Percentiles rank a stretch among this genome's conserved stretches.
Evolutionary conservation across 2,113 vertebrate species (phyloP).

Genomic region (Choloepus hoffmanni): DNA sequence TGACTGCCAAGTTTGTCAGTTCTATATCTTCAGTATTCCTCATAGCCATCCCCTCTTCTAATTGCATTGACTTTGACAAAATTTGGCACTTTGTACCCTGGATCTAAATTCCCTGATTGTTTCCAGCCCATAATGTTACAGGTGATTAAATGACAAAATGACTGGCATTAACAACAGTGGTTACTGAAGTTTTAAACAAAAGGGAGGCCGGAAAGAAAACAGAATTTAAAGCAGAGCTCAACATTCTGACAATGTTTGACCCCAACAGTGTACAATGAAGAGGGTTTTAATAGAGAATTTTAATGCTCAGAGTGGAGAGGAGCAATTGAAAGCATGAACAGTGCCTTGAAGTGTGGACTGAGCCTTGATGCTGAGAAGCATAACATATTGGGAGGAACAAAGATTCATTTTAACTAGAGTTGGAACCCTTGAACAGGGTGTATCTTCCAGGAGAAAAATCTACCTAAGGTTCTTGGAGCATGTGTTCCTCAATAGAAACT

Average conservation of each 20-base stretch:
- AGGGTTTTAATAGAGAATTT: background rate
- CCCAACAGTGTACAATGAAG: background rate
- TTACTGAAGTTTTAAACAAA: background rate
- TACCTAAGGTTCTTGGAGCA: background rate
- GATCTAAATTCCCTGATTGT: background rate
- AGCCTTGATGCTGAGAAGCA: background rate
- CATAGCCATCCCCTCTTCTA: background rate
- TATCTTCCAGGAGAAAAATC: background rate
- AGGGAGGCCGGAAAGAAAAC: background rate
- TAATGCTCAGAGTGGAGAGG: background rate
- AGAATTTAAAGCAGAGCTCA: background rate
- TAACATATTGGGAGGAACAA: background rate
- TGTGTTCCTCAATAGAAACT: background rate
- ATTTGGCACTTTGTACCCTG: background rate
- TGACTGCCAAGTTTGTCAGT: background rate
- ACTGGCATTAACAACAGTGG: background rate
- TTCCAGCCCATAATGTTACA: background rate
- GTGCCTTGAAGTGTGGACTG: background rate
- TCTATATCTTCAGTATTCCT: background rate
- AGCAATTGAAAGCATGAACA: background rate
- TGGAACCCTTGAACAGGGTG: background rate
- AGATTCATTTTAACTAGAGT: background rate
- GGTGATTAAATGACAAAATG: background rate
- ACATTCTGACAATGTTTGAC: background rate
- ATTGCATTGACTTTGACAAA: background rate